phyloP scores from a whole-genome alignment of 2,797 vertebrate genomes.

The Strix occidentalis region DNA sequence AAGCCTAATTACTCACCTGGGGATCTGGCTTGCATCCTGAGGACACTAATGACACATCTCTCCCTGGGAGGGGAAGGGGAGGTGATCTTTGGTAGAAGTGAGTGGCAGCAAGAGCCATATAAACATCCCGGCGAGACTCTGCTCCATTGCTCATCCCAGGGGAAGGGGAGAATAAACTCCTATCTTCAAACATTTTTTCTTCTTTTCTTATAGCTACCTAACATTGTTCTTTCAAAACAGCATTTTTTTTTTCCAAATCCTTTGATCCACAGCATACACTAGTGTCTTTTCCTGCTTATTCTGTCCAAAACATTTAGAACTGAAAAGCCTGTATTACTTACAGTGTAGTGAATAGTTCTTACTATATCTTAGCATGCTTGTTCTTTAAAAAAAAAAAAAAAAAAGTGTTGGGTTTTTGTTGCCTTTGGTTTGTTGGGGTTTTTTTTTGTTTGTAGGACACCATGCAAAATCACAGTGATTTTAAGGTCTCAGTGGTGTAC shows the following conservation, averaged over 20 bases:
- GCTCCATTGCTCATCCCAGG: background rate
- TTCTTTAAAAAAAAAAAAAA: background rate
- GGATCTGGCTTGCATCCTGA: background rate
- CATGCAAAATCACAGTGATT: background rate
- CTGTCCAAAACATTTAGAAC: background rate
- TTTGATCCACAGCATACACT: background rate
- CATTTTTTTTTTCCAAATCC: background rate
- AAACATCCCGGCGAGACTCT: background rate
- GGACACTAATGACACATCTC: background rate
- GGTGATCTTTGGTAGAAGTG: background rate
- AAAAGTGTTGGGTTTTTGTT: background rate
- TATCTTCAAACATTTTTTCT: background rate
- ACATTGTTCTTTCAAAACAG: background rate
- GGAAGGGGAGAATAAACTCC: background rate
- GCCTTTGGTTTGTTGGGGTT: background rate
- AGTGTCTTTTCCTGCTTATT: background rate
- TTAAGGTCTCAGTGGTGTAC: background rate
- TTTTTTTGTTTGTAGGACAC: background rate
- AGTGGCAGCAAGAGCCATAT: background rate
- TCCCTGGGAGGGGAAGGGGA: background rate
- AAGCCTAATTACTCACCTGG: slow-evolving; percentile 28
- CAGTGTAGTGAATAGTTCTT: background rate
- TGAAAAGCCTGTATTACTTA: background rate
- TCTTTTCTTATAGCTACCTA: background rate
- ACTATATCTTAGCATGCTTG: background rate